These are phyloP conservation scores for Riparia riparia DNA, from an alignment of 2,113 vertebrate genomes.

Conservation along the genomic window DNA sequence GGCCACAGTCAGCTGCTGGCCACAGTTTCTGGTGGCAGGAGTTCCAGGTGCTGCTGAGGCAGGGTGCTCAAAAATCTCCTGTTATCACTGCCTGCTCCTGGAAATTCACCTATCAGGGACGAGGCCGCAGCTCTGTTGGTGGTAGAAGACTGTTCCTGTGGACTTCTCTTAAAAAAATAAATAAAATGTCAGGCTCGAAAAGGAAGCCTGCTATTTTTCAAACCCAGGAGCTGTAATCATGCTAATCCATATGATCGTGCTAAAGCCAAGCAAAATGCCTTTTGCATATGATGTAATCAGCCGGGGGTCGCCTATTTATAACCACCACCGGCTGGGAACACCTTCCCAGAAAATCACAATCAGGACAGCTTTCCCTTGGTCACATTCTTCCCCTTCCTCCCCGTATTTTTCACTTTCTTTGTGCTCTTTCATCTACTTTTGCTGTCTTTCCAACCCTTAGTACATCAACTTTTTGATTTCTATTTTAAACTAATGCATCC, in stretches of 20 bases:
- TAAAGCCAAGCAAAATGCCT: conserved; percentile 32
- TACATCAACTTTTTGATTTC: background rate
- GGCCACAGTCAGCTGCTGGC: background rate
- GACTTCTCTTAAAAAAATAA: conserved; percentile 53
- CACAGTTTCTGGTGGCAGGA: background rate
- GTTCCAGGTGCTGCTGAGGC: background rate
- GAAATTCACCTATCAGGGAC: background rate
- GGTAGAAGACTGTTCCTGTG: conserved; percentile 30
- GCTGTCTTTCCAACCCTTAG: background rate
- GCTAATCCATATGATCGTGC: conserved; percentile 46
- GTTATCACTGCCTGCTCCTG: background rate
- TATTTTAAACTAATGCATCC: background rate
- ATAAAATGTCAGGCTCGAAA: conserved; percentile 15
- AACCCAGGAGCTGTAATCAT: conserved; percentile 30
- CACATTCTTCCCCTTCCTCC: background rate
- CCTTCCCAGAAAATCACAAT: background rate
- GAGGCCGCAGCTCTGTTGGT: conserved; percentile 10
- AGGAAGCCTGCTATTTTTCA: conserved; percentile 68
- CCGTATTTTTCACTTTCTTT: background rate
- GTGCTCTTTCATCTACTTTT: background rate
- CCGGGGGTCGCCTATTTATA: background rate
- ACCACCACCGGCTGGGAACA: background rate
- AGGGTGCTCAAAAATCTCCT: background rate
- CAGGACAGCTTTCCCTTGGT: background rate
- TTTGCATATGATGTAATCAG: conserved; percentile 30